Base-by-base conservation (phyloP, 2,888 invertebrate species). In the Thereva nobilitata region DNA sequence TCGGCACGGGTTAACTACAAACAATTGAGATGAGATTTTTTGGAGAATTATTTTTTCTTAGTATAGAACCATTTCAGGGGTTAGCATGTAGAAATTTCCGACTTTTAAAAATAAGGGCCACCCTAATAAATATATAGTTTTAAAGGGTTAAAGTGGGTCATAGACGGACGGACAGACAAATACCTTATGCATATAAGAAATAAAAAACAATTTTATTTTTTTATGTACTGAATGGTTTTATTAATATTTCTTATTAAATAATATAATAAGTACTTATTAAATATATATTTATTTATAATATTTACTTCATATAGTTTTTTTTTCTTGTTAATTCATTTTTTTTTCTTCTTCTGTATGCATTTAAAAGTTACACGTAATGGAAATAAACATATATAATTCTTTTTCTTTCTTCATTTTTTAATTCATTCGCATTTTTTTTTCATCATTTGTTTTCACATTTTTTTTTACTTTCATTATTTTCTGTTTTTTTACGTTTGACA, bases 261-360 rank as follows among this genome's bases (percentile, higher is more conserved):
- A 50, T 41, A 50, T 61, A 61, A 64, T 64, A 64, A 64, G 63
- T 64, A 64, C 63, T 64, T 64, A 64, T 64, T 64, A 64, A 64
- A 64, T 64, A 64, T 64, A 64, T 64, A 64, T 64, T 52, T 52
- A 52, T 64, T 64, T 64, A 35, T 64, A 63, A 52, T 64, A 64
- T 64, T 50, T 64, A 64, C 63, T 64, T 64, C 40, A 64, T 64
- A 64, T 59, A 59, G 59, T 44, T 64, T 64, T 64, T 42, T 64
- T 52, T 52, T 50, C 53, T 64, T 64, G 5, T 45, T 45, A 9
- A 10, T 7, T 45, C n/a, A 23, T 23, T 23, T 23, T 23, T 23
- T 23, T 23, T 52, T 52, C 42, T 64, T 64, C 53, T 49, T 59
- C 47, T 59, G 59, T 59, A 59, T 59, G 59, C 47, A 47, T 49